These are phyloP conservation scores for Siniperca chuatsi DNA, from an alignment of 2,113 vertebrate species.

Conservation along the genomic window DNA sequence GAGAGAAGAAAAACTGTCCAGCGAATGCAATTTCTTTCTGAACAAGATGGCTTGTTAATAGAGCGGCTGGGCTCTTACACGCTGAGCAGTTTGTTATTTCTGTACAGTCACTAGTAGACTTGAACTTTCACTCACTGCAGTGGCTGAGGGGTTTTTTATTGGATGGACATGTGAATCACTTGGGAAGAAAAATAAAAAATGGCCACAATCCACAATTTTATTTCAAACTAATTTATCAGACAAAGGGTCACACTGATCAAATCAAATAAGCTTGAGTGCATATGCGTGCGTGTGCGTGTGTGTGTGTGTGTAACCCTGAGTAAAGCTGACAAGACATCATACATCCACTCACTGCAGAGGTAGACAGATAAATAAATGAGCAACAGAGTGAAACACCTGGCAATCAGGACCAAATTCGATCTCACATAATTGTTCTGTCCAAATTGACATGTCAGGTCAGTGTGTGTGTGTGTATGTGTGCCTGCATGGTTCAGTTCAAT, in stretches of 20 bases:
- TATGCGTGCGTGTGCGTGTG: slow-evolving; percentile 15
- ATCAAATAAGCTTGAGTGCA: background rate
- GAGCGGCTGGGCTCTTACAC: slow-evolving; percentile 12
- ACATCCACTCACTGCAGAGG: slow-evolving; percentile 1
- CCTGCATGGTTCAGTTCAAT: too few species aligned
- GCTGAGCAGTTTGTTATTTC: background rate
- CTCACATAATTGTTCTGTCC: slow-evolving; percentile 42
- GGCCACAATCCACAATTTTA: slow-evolving; percentile 11
- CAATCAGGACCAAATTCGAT: slow-evolving; percentile 62
- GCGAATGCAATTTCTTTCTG: slow-evolving; percentile 13
- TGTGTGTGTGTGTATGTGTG: background rate
- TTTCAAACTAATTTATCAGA: slow-evolving; percentile 19
- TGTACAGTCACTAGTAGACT: slow-evolving; percentile 1
- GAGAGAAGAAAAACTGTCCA: slow-evolving; percentile 26
- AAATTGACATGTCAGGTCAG: slow-evolving; percentile 52
- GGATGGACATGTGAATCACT: background rate
- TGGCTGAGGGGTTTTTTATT: background rate
- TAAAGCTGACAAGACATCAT: slow-evolving; percentile 35
- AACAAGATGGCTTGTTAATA: slow-evolving; percentile 22
- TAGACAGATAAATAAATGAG: slow-evolving; percentile 40
- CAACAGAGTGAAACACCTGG: slow-evolving; percentile 52
- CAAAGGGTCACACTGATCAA: background rate
- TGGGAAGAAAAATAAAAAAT: background rate
- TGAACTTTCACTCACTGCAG: background rate
- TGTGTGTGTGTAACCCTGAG: slow-evolving; percentile 29